Conservation (phyloP, 2,888 invertebrate species). For the Agrotis puta region DNA sequence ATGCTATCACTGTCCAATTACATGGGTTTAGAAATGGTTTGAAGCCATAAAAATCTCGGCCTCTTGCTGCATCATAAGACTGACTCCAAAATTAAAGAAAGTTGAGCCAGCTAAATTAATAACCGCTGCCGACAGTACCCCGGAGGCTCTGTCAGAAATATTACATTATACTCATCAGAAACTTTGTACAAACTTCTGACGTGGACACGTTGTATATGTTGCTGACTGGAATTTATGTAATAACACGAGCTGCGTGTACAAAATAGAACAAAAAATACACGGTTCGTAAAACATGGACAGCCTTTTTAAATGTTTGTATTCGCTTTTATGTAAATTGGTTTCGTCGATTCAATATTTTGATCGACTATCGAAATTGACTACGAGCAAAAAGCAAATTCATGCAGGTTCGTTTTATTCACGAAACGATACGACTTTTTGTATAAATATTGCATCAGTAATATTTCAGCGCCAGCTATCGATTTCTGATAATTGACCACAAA, state of each 20-base stretch:
- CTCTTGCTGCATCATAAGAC: not conserved
- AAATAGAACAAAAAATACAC: not conserved
- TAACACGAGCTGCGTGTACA: not conserved
- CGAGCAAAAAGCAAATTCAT: not conserved
- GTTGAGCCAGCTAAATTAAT: conserved; percentile 1
- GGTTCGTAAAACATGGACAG: too few species aligned
- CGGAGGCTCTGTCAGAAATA: conserved; percentile 14
- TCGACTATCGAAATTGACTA: not conserved
- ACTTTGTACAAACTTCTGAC: conserved; percentile 34
- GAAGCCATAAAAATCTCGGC: too few species aligned
- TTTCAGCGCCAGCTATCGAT: not conserved
- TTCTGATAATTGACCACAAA: too few species aligned
- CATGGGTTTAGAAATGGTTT: not conserved
- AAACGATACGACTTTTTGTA: not conserved
- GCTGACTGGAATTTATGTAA: conserved; percentile 9
- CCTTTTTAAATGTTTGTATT: not conserved
- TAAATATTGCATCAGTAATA: not conserved
- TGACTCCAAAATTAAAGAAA: not conserved
- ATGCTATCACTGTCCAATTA: not conserved
- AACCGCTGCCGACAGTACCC: conserved; percentile 9
- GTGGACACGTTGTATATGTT: not conserved
- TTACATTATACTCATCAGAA: conserved; percentile 46
- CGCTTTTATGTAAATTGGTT: not conserved
- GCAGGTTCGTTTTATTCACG: not conserved
- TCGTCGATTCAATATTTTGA: not conserved